Evolutionary conservation across 1,140 invertebrate genomes (phyloP).

Genomic region (Platyura marginata): DNA sequence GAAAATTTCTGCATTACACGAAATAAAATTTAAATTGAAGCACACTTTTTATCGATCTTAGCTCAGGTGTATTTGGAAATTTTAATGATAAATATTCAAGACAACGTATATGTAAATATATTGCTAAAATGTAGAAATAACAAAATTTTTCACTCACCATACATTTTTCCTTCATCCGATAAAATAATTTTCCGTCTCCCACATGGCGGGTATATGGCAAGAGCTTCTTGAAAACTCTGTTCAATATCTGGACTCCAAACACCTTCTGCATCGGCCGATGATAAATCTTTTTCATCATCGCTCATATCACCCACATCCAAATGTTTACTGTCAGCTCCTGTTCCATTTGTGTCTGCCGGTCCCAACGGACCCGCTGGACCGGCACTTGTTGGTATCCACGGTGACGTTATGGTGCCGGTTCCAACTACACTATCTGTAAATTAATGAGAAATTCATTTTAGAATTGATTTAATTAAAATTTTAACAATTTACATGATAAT

Average conservation of each 20-base stretch:
- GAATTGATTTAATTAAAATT: too few species aligned
- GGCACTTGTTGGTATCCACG: constrained; percentile 48
- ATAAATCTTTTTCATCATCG: constrained; percentile 74
- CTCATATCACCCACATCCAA: constrained; percentile 68
- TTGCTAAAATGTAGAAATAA: too few species aligned
- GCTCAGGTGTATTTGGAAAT: too few species aligned
- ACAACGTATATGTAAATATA: too few species aligned
- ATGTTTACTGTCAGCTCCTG: constrained; percentile 62
- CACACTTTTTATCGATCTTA: too few species aligned
- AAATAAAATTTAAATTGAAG: too few species aligned
- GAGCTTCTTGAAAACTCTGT: constrained; percentile 98
- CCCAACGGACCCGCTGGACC: constrained; percentile 39
- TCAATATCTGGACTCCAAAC: constrained; percentile 99
- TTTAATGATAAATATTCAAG: too few species aligned
- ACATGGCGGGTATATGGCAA: constrained; percentile 98
- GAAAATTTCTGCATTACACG: too few species aligned
- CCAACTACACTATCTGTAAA: constrained; percentile 46
- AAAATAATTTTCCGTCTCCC: constrained; percentile 98
- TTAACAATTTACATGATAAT: too few species aligned
- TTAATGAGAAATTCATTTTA: constrained; percentile 17
- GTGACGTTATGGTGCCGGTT: constrained; percentile 71
- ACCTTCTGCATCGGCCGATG: constrained; percentile 92
- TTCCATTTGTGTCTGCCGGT: constrained; percentile 50
- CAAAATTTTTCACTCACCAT: too few species aligned
- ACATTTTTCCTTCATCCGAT: constrained; percentile 99